Evolutionary conservation across 1,140 invertebrate species (phyloP).

Genomic region (Euschistus heros): DNA sequence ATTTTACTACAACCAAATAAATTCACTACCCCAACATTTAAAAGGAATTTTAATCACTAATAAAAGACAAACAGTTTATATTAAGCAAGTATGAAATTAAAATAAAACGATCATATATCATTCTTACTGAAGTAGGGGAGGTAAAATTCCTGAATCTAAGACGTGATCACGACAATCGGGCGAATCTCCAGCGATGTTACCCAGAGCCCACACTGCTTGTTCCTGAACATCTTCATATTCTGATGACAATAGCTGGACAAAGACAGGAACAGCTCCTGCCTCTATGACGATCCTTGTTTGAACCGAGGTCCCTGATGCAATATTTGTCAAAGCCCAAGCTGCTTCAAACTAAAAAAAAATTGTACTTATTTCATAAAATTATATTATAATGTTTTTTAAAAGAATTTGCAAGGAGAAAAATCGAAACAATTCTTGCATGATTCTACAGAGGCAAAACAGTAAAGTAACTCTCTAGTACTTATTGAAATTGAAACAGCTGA

Average conservation of each 20-base stretch:
- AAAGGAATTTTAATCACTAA: too few relatives aligned
- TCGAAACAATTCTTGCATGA: too few relatives aligned
- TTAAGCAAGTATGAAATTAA: too few relatives aligned
- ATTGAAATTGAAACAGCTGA: background rate
- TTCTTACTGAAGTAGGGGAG: constrained; percentile 79
- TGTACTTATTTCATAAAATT: too few relatives aligned
- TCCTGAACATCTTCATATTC: constrained; percentile 91
- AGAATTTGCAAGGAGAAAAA: too few relatives aligned
- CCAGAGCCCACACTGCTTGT: constrained; percentile 92
- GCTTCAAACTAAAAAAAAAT: constrained; percentile 74
- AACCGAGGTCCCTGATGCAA: constrained; percentile 89
- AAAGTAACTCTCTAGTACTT: too few relatives aligned
- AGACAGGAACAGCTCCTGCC: constrained; percentile 84
- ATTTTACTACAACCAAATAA: too few relatives aligned
- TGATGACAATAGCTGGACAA: constrained; percentile 70
- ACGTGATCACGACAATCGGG: constrained; percentile 86
- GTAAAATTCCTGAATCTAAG: constrained; percentile 70
- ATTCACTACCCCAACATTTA: too few relatives aligned
- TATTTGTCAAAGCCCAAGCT: constrained; percentile 95
- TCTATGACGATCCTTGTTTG: constrained; percentile 91
- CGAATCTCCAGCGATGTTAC: constrained; percentile 94
- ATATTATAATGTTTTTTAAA: too few relatives aligned
- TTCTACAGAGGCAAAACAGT: too few relatives aligned
- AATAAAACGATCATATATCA: background rate
- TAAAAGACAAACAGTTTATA: too few relatives aligned